A percentile compares a stretch with the other conserved stretches of the same genome.
phyloP scores from a whole-genome alignment of 1,140 invertebrate species.

The Metaphire vulgaris region DNA sequence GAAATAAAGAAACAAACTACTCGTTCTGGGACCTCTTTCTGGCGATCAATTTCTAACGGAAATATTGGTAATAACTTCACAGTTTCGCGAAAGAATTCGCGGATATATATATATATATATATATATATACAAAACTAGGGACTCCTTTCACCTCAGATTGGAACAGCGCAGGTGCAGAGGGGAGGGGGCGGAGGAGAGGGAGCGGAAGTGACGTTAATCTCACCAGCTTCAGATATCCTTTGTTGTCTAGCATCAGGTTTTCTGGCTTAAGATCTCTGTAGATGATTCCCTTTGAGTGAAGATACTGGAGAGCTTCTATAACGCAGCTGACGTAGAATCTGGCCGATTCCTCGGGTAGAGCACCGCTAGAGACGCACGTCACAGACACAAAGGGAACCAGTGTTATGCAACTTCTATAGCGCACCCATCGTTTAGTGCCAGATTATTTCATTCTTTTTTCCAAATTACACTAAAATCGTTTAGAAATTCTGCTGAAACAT shows the following conservation, averaged over 20 bases:
- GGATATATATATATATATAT: neutral
- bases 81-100: neutral
- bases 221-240: constrained; percentile 86
- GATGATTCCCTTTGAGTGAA: constrained; percentile 78
- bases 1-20: too few species aligned
- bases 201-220: too few species aligned
- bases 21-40: too few species aligned
- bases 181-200: too few species aligned
- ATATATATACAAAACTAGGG: neutral
- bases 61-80: neutral
- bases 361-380: constrained; percentile 52
- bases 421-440: neutral
- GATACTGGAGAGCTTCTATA: constrained; percentile 80
- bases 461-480: neutral
- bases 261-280: constrained; percentile 93
- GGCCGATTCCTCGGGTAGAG: constrained; percentile 75
- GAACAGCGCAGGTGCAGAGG: neutral
- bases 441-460: neutral
- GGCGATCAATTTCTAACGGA: neutral
- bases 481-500: too few species aligned
- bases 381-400: neutral
- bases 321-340: constrained; percentile 87
- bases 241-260: constrained; percentile 77
- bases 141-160: neutral
- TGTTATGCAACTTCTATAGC: neutral